Base-by-base conservation (phyloP, 2,888 invertebrate genomes). In the Oligia strigilis region DNA sequence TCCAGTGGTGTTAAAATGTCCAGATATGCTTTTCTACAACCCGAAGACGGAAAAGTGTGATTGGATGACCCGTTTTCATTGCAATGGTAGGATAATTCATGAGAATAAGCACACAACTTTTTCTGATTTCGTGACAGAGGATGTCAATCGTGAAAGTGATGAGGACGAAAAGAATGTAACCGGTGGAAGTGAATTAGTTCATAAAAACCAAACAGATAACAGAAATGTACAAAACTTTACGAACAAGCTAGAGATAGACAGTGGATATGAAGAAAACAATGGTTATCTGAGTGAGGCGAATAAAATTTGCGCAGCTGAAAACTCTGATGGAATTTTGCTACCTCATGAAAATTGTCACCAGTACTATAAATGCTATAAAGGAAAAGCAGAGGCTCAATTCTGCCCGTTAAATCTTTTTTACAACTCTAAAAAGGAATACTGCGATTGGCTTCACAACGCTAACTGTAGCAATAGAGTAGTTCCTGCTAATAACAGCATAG, bases 41-140 rank as follows among this genome's bases (percentile, higher is more conserved):
- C 90, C 92, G 0, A 46, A 75, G 0, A 87, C 58, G 0, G 83
- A 92, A 70, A 78, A 79, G 49, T 95, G 94, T 77, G 94, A 94
- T 72, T 94, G 92, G 92, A 90, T 93, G 0, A 60, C 85, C 1
- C 89, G 91, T 69, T 94, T 94, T 4, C 80, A 90, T 0, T 95
- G 95, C 75, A 92, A 91, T 1, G 87, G 91, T n/a, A 91, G 92
- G 78, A 52, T 60, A 4, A 82, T 87, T 13, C 75, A 72, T 17
- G 82, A 78, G 0, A 29, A 52, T 40, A 9, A 43, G 3, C 29
- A 58, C 1, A 0, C 36, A 49, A 4, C 55, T 13, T 4, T 19
- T 14, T n/a, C 40, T 29, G n/a, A 72, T 72, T 23, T 40, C 2
- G 1, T 6, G 17, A 58, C 58, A 0, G 49, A 40, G 13, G 43